A percentile compares a stretch with the other conserved stretches of the same genome.
These are phyloP conservation scores for Ptilodon capucinus DNA, from an alignment of 2,888 invertebrate species.

Conservation along the genomic window DNA sequence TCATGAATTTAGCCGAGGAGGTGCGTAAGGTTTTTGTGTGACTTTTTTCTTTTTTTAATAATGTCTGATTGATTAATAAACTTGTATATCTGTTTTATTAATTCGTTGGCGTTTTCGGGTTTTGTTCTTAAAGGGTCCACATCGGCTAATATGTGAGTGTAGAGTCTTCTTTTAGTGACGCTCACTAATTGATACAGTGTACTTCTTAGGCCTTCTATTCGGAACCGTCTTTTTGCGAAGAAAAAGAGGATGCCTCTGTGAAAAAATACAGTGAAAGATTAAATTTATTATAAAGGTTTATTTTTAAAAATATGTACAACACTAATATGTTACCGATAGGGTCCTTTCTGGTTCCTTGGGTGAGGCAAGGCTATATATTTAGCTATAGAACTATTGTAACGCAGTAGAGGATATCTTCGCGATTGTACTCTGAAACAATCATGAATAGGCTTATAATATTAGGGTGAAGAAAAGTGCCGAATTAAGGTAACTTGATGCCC, in stretches of 20 bases:
- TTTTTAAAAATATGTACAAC: not conserved
- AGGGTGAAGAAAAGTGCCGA: too few species aligned
- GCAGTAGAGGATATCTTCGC: conserved; percentile 86
- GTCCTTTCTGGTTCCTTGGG: conserved; percentile 63
- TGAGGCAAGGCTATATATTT: conserved; percentile 95
- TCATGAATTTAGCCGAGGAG: conserved; percentile 54
- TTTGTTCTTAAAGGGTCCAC: conserved; percentile 58
- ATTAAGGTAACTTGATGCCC: too few species aligned
- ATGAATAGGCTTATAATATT: too few species aligned
- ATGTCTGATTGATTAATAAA: conserved; percentile 1
- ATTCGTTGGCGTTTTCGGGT: not conserved
- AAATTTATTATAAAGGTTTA: too few species aligned
- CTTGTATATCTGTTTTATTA: not conserved
- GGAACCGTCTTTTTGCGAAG: conserved; percentile 87
- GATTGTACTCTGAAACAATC: conserved; percentile 11
- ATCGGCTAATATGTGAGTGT: conserved; percentile 89
- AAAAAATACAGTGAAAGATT: not conserved
- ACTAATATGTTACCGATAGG: conserved; percentile 7
- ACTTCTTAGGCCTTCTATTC: conserved; percentile 90
- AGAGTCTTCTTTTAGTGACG: conserved; percentile 84
- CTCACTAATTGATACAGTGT: conserved; percentile 87
- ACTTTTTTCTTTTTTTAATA: conserved; percentile 3
- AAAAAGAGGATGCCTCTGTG: conserved; percentile 90
- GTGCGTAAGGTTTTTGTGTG: conserved; percentile 42
- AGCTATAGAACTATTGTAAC: conserved; percentile 93